Evolutionary conservation across 2,797 vertebrate species (phyloP).

Genomic region (Phrynocephalus forsythii): DNA sequence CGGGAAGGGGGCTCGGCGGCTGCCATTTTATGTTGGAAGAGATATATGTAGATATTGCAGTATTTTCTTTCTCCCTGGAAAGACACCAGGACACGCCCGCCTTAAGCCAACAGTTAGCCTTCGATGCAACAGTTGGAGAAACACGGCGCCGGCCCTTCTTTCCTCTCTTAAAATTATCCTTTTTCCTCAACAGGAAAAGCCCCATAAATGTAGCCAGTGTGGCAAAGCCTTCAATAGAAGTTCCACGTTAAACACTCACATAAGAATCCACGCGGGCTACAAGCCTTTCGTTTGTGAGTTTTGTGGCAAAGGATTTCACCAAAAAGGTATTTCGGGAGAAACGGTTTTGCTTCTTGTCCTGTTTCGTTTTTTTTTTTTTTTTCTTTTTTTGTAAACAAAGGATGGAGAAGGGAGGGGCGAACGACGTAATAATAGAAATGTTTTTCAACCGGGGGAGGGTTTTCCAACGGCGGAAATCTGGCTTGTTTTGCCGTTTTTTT

Average conservation of each 20-base stretch:
- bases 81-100: no score
- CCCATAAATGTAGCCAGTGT: slow-evolving; percentile 91
- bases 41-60: no score
- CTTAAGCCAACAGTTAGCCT: no score
- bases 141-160: not conserved
- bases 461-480: not conserved
- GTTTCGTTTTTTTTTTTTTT: not conserved
- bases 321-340: slow-evolving; percentile 83
- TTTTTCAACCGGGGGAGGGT: not conserved
- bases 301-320: slow-evolving; percentile 92
- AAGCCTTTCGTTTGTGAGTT: slow-evolving; percentile 93
- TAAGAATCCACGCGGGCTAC: slow-evolving; percentile 91
- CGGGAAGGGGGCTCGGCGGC: no score
- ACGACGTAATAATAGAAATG: no score
- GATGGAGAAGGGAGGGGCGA: not conserved
- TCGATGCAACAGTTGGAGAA: no score
- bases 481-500: not conserved
- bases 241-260: slow-evolving; percentile 91
- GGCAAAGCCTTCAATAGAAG: slow-evolving; percentile 93
- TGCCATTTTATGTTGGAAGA: no score
- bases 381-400: not conserved
- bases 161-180: not conserved
- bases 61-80: no score
- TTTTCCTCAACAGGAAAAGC: slow-evolving; percentile 83
- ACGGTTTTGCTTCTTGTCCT: not conserved